phyloP scores from a whole-genome alignment of 2,113 vertebrate genomes.

The Anarrhichthys ocellatus region DNA sequence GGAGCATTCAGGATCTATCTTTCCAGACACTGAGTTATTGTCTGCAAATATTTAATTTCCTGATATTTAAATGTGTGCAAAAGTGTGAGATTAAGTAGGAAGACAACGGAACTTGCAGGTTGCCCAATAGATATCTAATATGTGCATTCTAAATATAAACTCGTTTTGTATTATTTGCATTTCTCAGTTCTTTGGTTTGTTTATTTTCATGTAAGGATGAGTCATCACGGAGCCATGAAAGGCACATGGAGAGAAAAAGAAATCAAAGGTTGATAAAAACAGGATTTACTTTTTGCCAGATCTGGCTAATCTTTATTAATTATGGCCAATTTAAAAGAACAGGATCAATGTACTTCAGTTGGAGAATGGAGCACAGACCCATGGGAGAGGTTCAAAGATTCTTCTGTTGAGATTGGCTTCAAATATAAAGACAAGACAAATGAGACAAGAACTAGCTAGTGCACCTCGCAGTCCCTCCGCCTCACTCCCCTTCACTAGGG shows the following conservation, averaged over 20 bases:
- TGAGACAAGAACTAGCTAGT: neutral
- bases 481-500: too few relatives aligned
- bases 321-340: neutral
- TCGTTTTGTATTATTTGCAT: neutral
- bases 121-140: neutral
- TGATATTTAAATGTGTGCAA: conserved; percentile 30
- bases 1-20: conserved; percentile 31
- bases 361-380: neutral
- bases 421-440: neutral
- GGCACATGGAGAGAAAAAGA: neutral
- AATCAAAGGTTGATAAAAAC: neutral
- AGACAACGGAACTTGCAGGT: neutral
- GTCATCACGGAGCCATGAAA: neutral
- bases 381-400: neutral
- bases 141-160: neutral
- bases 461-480: too few relatives aligned
- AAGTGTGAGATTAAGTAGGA: conserved; percentile 10
- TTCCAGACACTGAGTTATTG: conserved; percentile 26
- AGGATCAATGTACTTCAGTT: neutral
- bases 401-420: neutral
- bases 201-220: neutral
- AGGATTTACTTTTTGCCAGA: neutral
- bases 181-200: neutral
- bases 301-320: neutral
- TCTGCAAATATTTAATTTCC: conserved; percentile 31